Conservation (phyloP, 2,888 invertebrate genomes). For the Pyrgus malvae region DNA sequence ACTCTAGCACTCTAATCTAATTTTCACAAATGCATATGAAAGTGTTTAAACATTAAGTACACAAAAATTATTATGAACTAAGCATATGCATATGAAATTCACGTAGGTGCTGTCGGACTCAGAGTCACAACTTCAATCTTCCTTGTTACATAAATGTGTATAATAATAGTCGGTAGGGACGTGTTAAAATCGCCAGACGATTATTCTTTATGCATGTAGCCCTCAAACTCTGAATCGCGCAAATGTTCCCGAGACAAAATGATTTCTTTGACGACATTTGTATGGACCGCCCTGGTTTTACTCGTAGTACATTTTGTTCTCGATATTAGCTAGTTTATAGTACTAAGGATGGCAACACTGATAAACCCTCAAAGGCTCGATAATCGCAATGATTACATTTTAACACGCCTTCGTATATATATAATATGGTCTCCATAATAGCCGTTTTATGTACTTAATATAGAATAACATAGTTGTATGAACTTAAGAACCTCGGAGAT, state of each 20-base stretch:
- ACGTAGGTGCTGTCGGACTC: too few species aligned
- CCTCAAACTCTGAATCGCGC: constrained; percentile 1
- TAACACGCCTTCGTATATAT: not conserved
- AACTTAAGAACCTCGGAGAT: not conserved
- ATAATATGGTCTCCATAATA: not conserved
- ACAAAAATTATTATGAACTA: too few species aligned
- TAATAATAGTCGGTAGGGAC: not conserved
- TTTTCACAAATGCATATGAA: too few species aligned
- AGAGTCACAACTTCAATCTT: too few species aligned
- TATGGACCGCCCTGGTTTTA: not conserved
- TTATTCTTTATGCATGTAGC: not conserved
- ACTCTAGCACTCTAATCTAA: too few species aligned
- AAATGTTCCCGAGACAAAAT: not conserved
- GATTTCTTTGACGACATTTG: not conserved
- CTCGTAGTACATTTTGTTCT: not conserved
- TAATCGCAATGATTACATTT: not conserved
- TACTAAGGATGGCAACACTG: not conserved
- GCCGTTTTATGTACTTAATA: constrained; percentile 9
- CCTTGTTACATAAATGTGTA: not conserved
- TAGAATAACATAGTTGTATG: not conserved
- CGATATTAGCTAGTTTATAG: not conserved
- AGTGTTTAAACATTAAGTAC: too few species aligned
- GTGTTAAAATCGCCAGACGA: not conserved
- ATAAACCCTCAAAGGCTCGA: not conserved
- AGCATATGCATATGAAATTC: too few species aligned